These are phyloP conservation scores for Phataginus tricuspis DNA, from an alignment of 2,797 vertebrate species.

Conservation along the genomic window DNA sequence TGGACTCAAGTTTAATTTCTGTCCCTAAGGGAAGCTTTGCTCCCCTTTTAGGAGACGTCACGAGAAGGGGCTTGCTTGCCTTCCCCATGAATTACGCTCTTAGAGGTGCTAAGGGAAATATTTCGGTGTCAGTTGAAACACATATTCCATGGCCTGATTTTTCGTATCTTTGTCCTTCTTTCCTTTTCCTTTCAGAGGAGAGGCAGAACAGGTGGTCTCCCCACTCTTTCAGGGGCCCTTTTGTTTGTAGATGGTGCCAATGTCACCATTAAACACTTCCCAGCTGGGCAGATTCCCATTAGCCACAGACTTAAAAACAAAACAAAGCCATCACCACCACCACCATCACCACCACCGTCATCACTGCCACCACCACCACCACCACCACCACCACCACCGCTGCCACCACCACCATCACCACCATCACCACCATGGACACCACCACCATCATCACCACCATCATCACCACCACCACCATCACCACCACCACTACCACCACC, in stretches of 20 bases:
- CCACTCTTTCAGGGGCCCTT: neutral
- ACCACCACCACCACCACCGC: too few relatives aligned
- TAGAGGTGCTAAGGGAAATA: neutral
- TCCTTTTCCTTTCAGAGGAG: neutral
- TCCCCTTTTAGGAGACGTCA: neutral
- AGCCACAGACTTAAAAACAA: neutral
- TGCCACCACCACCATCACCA: too few relatives aligned
- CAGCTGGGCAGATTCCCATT: neutral
- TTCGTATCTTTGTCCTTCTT: neutral
- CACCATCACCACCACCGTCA: too few relatives aligned
- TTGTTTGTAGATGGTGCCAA: neutral
- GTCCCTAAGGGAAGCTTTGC: neutral
- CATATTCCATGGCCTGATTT: neutral
- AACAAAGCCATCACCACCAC: too few relatives aligned
- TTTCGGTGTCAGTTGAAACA: neutral
- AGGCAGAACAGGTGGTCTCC: neutral
- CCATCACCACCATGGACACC: too few relatives aligned
- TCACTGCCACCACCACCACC: too few relatives aligned
- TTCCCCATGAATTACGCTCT: neutral
- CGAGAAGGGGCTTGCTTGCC: neutral
- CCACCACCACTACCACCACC: too few relatives aligned
- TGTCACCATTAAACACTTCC: neutral
- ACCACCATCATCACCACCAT: too few relatives aligned
- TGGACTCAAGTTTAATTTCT: neutral
- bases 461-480: too few relatives aligned